Base-by-base conservation (phyloP, 2,113 vertebrate genomes). In the Triplophysa rosa region DNA sequence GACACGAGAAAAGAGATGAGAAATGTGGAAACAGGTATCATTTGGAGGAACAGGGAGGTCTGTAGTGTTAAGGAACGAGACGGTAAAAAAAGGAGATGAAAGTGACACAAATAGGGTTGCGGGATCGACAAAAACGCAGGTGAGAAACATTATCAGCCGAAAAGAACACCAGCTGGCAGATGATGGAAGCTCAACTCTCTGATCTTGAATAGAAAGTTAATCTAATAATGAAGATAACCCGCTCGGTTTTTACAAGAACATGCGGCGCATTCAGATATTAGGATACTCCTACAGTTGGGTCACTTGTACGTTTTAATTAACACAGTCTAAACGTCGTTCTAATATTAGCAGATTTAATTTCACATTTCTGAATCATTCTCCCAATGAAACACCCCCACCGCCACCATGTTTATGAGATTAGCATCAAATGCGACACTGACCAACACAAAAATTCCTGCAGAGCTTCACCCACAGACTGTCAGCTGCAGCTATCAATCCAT, bases 381-480 rank as follows among this genome's bases (percentile, higher is more conserved):
- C 63, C 52, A 64, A 56, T 58, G 17, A 64, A 71, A 68, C 54
- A 61, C 58, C 59, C 40, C 49, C 24, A 16, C 24, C 66, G n/a
- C 11, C 14, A 29, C 9, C 40, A 42, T 23, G 33, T 45, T 64
- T 12, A 45, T 42, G 14, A 70, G 47, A 63, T 19, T 47, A 3
- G 45, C 71, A 73, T 67, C 56, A 77, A 3, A 52, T 49, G 8
- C 26, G 13, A 77, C 47, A 65, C 24, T n/a, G 45, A 66, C 56
- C 54, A 58, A 75, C 23, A 26, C 8, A 80, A 54, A 67, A 79
- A 58, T 58, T 14, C 59, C 54, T n/a, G 47, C 45, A 70, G 82
- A 68, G 62, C 23, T 37, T 59, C 59, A 68, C 61, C 66, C 80
- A 76, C 59, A 82, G 49, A 72, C 58, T 65, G 52, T 40, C 47